A percentile compares a stretch with the other conserved stretches of the same genome.
Evolutionary conservation across 1,140 invertebrate genomes (phyloP).

Genomic region (Telenomus remus): DNA sequence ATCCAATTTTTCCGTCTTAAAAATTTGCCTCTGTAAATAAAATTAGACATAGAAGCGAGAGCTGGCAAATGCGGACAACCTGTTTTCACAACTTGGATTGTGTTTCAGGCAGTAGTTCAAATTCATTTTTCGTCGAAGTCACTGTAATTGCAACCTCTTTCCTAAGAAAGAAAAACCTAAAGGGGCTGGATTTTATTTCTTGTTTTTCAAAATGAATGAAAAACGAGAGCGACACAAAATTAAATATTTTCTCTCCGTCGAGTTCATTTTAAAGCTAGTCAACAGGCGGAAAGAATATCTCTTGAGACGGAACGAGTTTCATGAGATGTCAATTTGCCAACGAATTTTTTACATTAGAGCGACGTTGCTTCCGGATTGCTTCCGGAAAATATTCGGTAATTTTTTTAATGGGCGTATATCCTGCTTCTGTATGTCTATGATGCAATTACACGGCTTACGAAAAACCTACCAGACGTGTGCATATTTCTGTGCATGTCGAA

Average conservation of each 20-base stretch:
- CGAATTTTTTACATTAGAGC: conserved; percentile 31
- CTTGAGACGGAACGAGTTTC: conserved; percentile 35
- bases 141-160: too few relatives aligned
- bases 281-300: conserved; percentile 13
- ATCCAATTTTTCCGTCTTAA: background rate
- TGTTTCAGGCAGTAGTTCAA: too few relatives aligned
- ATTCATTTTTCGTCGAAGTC: too few relatives aligned
- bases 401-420: conserved; percentile 31
- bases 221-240: conserved; percentile 3
- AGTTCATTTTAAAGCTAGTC: conserved; percentile 29
- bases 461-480: conserved; percentile 24
- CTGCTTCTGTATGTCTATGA: conserved; percentile 31
- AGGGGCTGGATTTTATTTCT: background rate
- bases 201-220: conserved; percentile 3
- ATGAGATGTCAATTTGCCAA: conserved; percentile 45
- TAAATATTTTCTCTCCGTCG: conserved; percentile 11
- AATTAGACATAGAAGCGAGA: too few relatives aligned
- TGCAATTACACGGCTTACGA: conserved; percentile 50
- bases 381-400: conserved; percentile 43
- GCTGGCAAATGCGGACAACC: too few relatives aligned
- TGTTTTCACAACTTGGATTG: too few relatives aligned
- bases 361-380: conserved; percentile 25
- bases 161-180: too few relatives aligned
- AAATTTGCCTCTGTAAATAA: background rate
- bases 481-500: conserved; percentile 11